Conservation (phyloP, 2,113 vertebrate genomes). For the Thalassarche chlororhynchos region DNA sequence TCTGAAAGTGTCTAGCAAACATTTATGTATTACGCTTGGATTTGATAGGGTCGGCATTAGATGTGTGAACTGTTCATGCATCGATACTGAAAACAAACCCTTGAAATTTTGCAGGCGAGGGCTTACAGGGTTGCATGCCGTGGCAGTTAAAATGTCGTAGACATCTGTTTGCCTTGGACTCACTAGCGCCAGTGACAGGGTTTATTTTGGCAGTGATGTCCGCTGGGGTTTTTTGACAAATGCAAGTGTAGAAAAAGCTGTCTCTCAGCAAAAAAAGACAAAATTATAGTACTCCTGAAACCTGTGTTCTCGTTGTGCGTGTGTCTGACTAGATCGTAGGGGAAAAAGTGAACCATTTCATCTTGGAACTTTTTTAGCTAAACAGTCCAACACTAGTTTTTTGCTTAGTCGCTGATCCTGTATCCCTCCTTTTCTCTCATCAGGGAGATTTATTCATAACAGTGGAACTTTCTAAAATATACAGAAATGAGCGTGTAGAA, state of each 20-base stretch:
- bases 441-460: no score
- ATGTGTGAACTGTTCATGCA: accelerated
- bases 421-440: background rate
- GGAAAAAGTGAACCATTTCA: background rate
- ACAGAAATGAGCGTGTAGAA: background rate
- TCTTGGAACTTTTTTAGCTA: background rate
- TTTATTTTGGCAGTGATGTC: background rate
- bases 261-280: background rate
- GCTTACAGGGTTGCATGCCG: accelerated
- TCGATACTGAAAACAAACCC: background rate
- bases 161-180: background rate
- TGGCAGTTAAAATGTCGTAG: background rate
- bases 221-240: background rate
- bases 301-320: accelerated
- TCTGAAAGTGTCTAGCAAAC: background rate
- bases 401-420: background rate
- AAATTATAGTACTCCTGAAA: background rate
- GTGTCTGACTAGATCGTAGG: background rate
- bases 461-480: background rate
- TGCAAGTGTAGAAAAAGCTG: background rate
- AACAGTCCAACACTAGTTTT: no score
- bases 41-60: accelerated
- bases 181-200: background rate
- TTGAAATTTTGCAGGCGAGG: background rate
- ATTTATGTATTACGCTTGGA: accelerated